Evolutionary conservation across 2,888 invertebrate species (phyloP).

Genomic region (Craniophora ligustri): DNA sequence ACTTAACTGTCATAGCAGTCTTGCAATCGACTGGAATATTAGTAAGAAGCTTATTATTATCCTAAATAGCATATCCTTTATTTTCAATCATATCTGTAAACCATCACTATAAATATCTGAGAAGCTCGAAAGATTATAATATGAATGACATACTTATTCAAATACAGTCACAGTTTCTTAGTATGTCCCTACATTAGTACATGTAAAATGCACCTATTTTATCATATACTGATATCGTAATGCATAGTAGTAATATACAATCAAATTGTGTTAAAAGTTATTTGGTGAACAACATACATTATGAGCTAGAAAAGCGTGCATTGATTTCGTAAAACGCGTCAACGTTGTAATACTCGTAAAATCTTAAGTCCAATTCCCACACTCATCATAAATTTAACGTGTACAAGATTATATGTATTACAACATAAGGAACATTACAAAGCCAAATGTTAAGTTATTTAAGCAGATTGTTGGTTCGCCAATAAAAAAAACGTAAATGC

Average conservation of each 20-base stretch:
- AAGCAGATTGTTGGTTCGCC: constrained; percentile 27
- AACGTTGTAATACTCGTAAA: constrained; percentile 17
- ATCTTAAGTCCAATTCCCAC: constrained; percentile 43
- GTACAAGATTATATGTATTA: constrained; percentile 26
- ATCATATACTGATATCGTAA: too few relatives aligned
- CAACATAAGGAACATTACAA: constrained; percentile 33
- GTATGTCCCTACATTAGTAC: too few relatives aligned
- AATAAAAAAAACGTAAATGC: constrained; percentile 55
- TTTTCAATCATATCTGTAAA: too few relatives aligned
- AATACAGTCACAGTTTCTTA: too few relatives aligned
- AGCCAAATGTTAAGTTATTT: constrained; percentile 43
- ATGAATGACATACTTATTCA: too few relatives aligned
- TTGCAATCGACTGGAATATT: not conserved
- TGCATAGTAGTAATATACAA: not conserved
- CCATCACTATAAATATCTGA: too few relatives aligned
- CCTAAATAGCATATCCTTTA: too few relatives aligned
- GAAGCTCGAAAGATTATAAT: too few relatives aligned
- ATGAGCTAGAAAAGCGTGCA: not conserved
- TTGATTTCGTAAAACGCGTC: constrained; percentile 14
- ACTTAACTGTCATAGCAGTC: not conserved
- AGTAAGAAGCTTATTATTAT: not conserved
- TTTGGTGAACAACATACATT: not conserved
- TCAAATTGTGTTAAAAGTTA: not conserved
- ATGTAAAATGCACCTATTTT: too few relatives aligned
- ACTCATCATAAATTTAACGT: constrained; percentile 32